These are phyloP conservation scores for Scopus umbretta DNA, from an alignment of 2,113 vertebrate genomes.

Conservation along the genomic window DNA sequence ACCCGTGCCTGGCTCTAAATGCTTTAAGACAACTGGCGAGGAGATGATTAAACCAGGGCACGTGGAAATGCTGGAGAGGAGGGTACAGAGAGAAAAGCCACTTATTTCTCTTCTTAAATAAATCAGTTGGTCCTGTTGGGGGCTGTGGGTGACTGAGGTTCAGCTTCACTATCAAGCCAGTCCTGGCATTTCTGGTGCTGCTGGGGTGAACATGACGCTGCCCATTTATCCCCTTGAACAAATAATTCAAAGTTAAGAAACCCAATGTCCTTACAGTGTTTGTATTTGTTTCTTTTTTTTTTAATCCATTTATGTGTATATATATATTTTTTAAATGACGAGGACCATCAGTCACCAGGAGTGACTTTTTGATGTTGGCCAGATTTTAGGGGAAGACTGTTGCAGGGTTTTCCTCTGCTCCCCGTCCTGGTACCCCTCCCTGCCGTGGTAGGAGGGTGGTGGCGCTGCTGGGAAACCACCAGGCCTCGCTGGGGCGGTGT, in stretches of 20 bases:
- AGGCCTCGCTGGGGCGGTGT: fast-evolving
- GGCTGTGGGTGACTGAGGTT: background rate
- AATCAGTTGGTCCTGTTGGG: background rate
- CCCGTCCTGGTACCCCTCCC: background rate
- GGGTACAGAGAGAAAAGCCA: background rate
- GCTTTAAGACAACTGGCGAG: background rate
- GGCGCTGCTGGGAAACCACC: fast-evolving
- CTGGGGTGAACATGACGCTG: background rate
- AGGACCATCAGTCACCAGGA: background rate
- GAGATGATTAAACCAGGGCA: background rate
- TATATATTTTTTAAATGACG: too few relatives aligned
- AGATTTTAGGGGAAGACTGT: background rate
- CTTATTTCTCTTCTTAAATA: background rate
- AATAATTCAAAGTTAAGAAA: background rate
- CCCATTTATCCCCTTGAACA: background rate
- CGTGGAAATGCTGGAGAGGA: background rate
- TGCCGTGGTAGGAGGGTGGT: fast-evolving
- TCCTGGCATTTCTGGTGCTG: background rate
- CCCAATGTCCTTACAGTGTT: background rate
- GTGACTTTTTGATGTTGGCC: background rate
- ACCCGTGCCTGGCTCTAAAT: background rate
- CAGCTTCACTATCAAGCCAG: background rate
- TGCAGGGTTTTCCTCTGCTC: background rate
- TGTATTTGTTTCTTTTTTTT: background rate
- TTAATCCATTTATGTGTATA: background rate